Evolutionary conservation across 1,140 invertebrate genomes (phyloP).

Genomic region (Drosophila quadrilineata): DNA sequence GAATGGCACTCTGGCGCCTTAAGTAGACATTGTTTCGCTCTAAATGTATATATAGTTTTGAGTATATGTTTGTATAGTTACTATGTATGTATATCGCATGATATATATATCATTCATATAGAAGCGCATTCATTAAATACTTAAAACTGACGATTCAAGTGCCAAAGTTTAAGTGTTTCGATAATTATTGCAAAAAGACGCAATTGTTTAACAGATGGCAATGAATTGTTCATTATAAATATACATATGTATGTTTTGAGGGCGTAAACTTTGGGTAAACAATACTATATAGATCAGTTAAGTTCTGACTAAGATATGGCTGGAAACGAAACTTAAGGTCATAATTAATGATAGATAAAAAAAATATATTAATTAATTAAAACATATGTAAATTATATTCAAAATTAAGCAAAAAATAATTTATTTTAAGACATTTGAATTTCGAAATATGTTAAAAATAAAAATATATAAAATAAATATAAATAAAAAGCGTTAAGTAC

Average conservation of each 20-base stretch:
- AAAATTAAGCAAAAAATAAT: no score
- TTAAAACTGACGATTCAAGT: slow-evolving; percentile 73
- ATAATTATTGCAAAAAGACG: slow-evolving; percentile 64
- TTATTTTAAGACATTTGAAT: no score
- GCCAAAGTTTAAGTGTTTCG: slow-evolving; percentile 64
- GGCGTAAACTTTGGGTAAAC: background rate
- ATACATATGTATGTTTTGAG: background rate
- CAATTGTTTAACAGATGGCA: slow-evolving; percentile 9
- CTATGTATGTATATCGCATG: no score
- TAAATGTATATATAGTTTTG: slow-evolving; percentile 1
- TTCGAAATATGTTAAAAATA: no score
- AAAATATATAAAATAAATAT: no score
- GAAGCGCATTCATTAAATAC: slow-evolving; percentile 64
- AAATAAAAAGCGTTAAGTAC: no score
- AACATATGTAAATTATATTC: no score
- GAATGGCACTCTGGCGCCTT: slow-evolving; percentile 68
- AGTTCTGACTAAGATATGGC: no score
- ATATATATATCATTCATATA: slow-evolving; percentile 16
- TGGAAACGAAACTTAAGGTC: background rate
- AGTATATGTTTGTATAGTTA: no score
- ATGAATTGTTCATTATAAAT: background rate
- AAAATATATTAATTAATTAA: background rate
- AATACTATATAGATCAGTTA: background rate
- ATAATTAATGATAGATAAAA: background rate
- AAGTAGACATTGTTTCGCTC: slow-evolving; percentile 43